Conservation (phyloP, 2,797 vertebrate genomes). For the Austrolebias charrua region DNA sequence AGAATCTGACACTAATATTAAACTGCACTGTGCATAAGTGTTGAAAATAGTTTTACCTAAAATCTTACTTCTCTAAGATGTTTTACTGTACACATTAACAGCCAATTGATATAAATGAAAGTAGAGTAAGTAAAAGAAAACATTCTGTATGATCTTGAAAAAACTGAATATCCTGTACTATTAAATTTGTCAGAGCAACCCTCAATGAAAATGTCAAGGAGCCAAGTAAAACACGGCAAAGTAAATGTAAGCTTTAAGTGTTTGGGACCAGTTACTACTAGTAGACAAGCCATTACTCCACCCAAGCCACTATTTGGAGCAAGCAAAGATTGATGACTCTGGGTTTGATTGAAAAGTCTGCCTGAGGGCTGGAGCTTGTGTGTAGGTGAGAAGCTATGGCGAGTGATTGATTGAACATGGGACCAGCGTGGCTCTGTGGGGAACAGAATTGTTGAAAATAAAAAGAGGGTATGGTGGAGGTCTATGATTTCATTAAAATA, state of each 20-base stretch:
- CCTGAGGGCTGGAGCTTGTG: conserved; percentile 72
- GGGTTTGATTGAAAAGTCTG: conserved; percentile 83
- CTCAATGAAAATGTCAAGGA: conserved; percentile 4
- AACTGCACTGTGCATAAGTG: not conserved
- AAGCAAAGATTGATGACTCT: conserved; percentile 77
- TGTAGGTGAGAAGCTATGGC: conserved; percentile 73
- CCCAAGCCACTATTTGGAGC: conserved; percentile 43
- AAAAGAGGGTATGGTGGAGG: conserved; percentile 58
- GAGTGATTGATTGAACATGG: conserved; percentile 79
- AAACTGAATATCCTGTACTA: not conserved
- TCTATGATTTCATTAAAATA: conserved; percentile 76
- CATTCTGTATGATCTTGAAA: not conserved
- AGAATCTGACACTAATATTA: not conserved
- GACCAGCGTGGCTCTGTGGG: conserved; percentile 64
- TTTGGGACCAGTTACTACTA: conserved; percentile 56
- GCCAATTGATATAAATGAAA: not conserved
- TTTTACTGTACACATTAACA: not conserved
- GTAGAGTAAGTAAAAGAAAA: not conserved
- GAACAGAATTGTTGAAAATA: conserved; percentile 67
- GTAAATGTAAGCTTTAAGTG: conserved; percentile 38
- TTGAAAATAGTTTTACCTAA: not conserved
- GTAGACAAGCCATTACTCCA: conserved; percentile 46
- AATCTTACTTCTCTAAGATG: not conserved
- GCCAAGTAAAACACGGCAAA: not conserved
- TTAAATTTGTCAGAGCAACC: not conserved